Conservation (phyloP, 2,888 invertebrate species). For the Eupsilia transversa region DNA sequence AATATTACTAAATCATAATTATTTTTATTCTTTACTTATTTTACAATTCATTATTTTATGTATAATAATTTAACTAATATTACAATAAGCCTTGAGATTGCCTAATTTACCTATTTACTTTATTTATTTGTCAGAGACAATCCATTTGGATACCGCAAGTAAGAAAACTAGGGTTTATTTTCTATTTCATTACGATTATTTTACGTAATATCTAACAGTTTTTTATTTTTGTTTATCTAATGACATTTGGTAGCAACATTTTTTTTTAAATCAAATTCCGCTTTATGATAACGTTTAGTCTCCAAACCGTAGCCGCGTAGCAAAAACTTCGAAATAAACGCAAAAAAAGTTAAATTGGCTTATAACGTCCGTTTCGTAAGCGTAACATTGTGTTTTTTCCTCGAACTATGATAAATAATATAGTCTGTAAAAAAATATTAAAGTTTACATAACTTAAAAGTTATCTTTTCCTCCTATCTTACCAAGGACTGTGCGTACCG, state of each 20-base stretch:
- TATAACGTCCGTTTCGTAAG: background rate
- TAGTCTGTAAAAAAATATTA: background rate
- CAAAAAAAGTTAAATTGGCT: background rate
- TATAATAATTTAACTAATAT: too few relatives aligned
- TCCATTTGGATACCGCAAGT: background rate
- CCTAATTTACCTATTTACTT: background rate
- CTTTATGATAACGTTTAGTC: background rate
- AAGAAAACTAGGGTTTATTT: background rate
- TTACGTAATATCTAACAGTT: too few relatives aligned
- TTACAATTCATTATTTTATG: too few relatives aligned
- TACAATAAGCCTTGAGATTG: background rate
- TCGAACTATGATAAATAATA: constrained; percentile 10
- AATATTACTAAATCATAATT: too few relatives aligned
- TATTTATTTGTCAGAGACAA: too few relatives aligned
- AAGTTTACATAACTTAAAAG: constrained; percentile 36
- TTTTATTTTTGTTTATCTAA: background rate
- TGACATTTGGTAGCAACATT: background rate
- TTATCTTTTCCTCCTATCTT: constrained; percentile 50
- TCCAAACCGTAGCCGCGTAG: background rate
- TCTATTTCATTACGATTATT: background rate
- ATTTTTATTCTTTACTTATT: too few relatives aligned
- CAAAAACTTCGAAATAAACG: background rate
- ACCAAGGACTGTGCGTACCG: constrained; percentile 16
- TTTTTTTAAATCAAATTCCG: background rate
- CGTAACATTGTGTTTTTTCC: constrained; percentile 1